A percentile compares a stretch with the other conserved stretches of the same genome.
Conservation (phyloP, 2,113 vertebrate genomes). For the Pelodiscus sinensis region DNA sequence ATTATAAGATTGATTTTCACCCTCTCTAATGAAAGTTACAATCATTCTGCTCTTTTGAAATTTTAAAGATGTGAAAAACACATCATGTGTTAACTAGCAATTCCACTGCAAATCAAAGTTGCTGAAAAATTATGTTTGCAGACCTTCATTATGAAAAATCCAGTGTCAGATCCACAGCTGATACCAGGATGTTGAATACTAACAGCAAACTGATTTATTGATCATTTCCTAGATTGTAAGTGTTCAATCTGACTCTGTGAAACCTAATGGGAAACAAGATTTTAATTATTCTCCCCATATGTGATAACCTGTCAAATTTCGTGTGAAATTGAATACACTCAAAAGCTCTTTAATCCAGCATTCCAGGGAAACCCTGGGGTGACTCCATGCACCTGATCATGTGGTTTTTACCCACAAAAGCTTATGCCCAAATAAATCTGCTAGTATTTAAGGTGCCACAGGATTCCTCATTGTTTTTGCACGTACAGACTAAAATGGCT, state of each 20-base stretch:
- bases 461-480: too few relatives aligned
- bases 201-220: not conserved
- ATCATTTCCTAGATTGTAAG: not conserved
- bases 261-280: not conserved
- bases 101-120: constrained; percentile 21
- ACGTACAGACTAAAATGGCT: not conserved
- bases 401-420: too few relatives aligned
- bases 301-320: not conserved
- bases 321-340: not conserved
- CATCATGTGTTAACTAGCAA: constrained; percentile 1
- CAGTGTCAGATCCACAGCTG: not conserved
- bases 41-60: constrained; percentile 42
- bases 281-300: not conserved
- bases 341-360: too few relatives aligned
- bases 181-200: not conserved
- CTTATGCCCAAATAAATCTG: too few relatives aligned
- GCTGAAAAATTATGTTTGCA: constrained; percentile 18
- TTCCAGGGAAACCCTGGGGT: too few relatives aligned
- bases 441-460: too few relatives aligned
- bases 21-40: constrained; percentile 38
- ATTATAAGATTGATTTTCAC: constrained; percentile 18
- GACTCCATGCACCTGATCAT: too few relatives aligned
- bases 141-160: constrained; percentile 51
- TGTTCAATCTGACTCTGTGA: not conserved
- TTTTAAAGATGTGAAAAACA: constrained; percentile 32